Evolutionary conservation across 2,888 invertebrate species (phyloP).

Genomic region (Drosophila robusta): DNA sequence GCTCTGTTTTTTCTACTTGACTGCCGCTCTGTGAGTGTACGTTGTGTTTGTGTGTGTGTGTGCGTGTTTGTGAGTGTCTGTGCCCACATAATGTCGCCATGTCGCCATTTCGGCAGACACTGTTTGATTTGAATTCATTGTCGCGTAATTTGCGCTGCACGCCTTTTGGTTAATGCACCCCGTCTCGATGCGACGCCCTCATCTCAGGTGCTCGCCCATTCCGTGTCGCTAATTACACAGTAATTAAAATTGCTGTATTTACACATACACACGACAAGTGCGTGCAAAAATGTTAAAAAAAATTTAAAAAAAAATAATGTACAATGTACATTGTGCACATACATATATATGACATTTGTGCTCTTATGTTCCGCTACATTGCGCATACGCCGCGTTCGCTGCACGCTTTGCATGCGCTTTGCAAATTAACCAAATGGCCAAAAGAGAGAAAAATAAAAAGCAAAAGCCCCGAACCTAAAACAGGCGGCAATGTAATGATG

Average conservation of each 20-base stretch:
- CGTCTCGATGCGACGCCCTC: constrained; percentile 23
- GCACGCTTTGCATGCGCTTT: constrained; percentile 70
- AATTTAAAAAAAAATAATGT: constrained; percentile 19
- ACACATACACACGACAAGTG: constrained; percentile 56
- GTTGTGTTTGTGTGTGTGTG: constrained; percentile 8
- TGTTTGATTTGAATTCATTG: constrained; percentile 82
- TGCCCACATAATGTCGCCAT: constrained; percentile 73
- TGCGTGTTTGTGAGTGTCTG: constrained; percentile 37
- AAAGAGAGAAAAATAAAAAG: constrained; percentile 10
- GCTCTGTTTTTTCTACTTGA: constrained; percentile 51
- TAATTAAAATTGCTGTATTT: constrained; percentile 81
- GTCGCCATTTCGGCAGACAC: constrained; percentile 73
- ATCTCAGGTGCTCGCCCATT: constrained; percentile 52
- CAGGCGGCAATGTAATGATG: constrained; percentile 49
- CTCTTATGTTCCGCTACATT: constrained; percentile 38
- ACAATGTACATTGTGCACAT: constrained; percentile 44
- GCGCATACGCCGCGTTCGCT: constrained; percentile 70
- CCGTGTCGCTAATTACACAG: constrained; percentile 81
- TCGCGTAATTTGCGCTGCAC: constrained; percentile 70
- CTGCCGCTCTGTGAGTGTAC: constrained; percentile 10
- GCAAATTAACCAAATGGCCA: constrained; percentile 68
- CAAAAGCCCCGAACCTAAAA: constrained; percentile 32
- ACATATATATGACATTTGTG: constrained; percentile 46
- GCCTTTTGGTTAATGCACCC: constrained; percentile 45
- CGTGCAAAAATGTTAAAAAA: constrained; percentile 72